Base-by-base conservation (phyloP, 2,113 vertebrate genomes). In the Meleagris gallopavo region DNA sequence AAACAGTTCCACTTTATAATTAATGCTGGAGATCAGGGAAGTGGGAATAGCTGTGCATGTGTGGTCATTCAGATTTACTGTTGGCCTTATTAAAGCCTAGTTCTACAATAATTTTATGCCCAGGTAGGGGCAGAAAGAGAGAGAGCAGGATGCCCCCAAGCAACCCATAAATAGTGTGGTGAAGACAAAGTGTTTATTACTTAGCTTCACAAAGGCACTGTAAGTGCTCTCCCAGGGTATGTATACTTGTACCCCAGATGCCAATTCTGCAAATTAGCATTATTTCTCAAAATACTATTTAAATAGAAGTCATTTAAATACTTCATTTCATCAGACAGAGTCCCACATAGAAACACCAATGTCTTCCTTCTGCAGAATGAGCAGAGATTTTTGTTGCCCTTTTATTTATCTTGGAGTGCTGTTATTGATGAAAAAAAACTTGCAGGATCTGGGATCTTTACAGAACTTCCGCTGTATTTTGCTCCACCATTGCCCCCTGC, bases 111-210 rank as follows among this genome's bases (percentile, higher is more conserved):
- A 97, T 97, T 96, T 87, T 95, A 96, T 97, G 97, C 93, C 90
- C 97, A 97, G 97, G 98, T 98, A 95, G 96, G 89, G 97, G 97
- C 94, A 96, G 94, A 61, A 94, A 88, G 94, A 96, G 94, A 97
- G 94, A 96, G 94, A 97, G 94, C 97, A 95, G 95, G 97, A 97
- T 97, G 97, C 97, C 97, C 97, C 97, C 93, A 94, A 97, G 97
- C 97, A 98, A 97, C 96, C 95, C 96, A 98, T 98, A 98, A 98
- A 98, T 98, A 98, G 97, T 96, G 95, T 95, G 96, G 97, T 97
- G 97, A 98, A 97, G 98, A 98, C 98, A 98, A 97, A 97, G 96
- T 92, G 97, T 98, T 98, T 98, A 98, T 97, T 97, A 94, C 97
- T 97, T 97, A 97, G 97, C 97, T 95, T 97, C 96, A 89, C 93